Evolutionary conservation across 2,113 vertebrate species (phyloP).

Genomic region (Eudyptes chrysolophus): DNA sequence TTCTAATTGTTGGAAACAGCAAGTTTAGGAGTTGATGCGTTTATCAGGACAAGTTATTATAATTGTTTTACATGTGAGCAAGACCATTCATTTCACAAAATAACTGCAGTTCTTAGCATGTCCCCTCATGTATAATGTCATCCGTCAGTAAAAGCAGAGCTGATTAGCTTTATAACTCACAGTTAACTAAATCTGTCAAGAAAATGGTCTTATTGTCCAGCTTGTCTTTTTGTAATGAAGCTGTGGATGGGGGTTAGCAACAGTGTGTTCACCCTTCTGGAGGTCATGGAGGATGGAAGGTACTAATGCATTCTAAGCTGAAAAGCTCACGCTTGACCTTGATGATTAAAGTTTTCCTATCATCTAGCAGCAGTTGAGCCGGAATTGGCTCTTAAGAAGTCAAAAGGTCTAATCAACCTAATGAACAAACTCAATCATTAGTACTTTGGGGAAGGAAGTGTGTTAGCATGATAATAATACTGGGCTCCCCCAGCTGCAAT

Average conservation of each 20-base stretch:
- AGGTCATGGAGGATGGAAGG: slow-evolving; percentile 30
- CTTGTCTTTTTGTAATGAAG: not conserved
- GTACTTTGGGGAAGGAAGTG: slow-evolving; percentile 9
- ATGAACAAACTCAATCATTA: slow-evolving; percentile 59
- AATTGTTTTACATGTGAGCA: not conserved
- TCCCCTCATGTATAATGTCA: not conserved
- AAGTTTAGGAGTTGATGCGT: not conserved
- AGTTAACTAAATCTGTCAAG: slow-evolving; percentile 18
- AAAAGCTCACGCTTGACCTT: slow-evolving; percentile 58
- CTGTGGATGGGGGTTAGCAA: slow-evolving; percentile 16
- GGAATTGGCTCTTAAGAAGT: slow-evolving; percentile 54
- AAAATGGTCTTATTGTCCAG: not conserved
- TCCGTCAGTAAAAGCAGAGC: not conserved
- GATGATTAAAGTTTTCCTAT: slow-evolving; percentile 39
- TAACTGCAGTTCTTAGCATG: not conserved
- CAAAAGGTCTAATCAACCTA: slow-evolving; percentile 66
- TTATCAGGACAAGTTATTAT: not conserved
- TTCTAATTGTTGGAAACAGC: not conserved
- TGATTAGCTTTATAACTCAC: slow-evolving; percentile 43
- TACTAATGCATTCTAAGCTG: slow-evolving; percentile 37
- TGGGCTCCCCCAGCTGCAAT: not conserved
- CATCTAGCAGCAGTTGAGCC: slow-evolving; percentile 45
- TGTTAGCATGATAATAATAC: not conserved
- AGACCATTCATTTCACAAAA: not conserved
- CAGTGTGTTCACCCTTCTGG: not conserved